Percentiles rank a stretch among this genome's conserved stretches.
phyloP scores from a whole-genome alignment of 2,113 vertebrate genomes.

The Podarcis cretensis region DNA sequence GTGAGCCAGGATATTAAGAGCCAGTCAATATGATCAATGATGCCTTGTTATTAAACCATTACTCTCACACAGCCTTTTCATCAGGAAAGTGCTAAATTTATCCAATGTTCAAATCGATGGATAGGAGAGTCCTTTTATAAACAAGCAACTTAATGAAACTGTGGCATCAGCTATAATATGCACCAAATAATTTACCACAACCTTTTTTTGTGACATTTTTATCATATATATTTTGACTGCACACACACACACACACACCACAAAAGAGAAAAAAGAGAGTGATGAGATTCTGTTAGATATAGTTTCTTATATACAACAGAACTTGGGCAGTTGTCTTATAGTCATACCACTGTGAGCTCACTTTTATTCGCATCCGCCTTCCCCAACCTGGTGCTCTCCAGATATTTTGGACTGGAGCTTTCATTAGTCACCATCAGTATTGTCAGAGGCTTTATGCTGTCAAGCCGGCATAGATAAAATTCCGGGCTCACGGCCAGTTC shows the following conservation, averaged over 20 bases:
- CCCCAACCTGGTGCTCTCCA: too few relatives aligned
- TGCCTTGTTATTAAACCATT: background rate
- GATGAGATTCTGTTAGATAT: background rate
- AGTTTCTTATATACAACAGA: background rate
- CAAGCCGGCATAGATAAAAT: too few relatives aligned
- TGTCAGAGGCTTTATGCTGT: too few relatives aligned
- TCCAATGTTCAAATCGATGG: background rate
- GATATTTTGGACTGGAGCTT: background rate
- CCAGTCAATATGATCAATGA: constrained; percentile 19
- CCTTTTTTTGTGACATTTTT: background rate
- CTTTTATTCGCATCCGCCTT: too few relatives aligned
- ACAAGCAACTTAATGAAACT: constrained; percentile 1
- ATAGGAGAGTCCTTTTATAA: background rate
- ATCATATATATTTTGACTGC: background rate
- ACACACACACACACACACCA: too few relatives aligned
- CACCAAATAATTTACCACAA: background rate
- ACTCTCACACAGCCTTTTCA: background rate
- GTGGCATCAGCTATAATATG: background rate
- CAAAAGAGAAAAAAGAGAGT: background rate
- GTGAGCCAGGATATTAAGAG: constrained; percentile 25
- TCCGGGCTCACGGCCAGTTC: too few relatives aligned
- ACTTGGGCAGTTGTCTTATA: background rate
- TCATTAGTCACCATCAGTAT: too few relatives aligned
- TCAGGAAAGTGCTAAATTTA: constrained; percentile 28
- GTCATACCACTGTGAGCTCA: too few relatives aligned